phyloP scores from a whole-genome alignment of 92 coral and sea anemone genomes.

The Parazoanthus darwini region DNA sequence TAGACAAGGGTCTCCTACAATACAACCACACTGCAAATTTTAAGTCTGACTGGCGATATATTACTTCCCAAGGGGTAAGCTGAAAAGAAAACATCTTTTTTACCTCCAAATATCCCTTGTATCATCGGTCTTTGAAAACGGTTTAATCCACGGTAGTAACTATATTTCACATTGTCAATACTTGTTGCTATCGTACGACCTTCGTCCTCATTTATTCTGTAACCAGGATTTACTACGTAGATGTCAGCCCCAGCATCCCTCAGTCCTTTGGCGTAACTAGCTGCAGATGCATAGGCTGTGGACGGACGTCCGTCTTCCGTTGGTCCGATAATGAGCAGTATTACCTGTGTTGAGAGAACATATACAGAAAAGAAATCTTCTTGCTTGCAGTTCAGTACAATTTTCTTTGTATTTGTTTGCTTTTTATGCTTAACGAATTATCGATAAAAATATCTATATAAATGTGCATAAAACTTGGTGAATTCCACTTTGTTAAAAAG shows the following conservation, averaged over 20 bases:
- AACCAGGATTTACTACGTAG: constrained; percentile 19
- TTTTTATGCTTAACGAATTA: too few relatives aligned
- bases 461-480: too few relatives aligned
- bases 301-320: constrained; percentile 16
- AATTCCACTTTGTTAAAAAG: too few relatives aligned
- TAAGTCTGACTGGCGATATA: too few relatives aligned
- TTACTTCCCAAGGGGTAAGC: too few relatives aligned
- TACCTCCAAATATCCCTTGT: not conserved
- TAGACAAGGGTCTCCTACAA: too few relatives aligned
- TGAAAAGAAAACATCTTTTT: too few relatives aligned
- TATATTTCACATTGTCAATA: not conserved
- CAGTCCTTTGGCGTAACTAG: constrained; percentile 21
- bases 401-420: too few relatives aligned
- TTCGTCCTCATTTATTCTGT: constrained; percentile 24
- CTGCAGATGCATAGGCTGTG: not conserved
- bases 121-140: not conserved
- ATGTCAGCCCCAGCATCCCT: constrained; percentile 20
- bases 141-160: constrained; percentile 6
- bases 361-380: too few relatives aligned
- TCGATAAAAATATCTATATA: too few relatives aligned
- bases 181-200: constrained; percentile 35
- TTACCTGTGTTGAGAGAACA: not conserved
- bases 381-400: too few relatives aligned
- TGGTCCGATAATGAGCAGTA: constrained; percentile 8
- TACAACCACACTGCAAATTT: too few relatives aligned